Percentiles rank a stretch among this genome's conserved stretches.
phyloP scores from a whole-genome alignment of 1,140 invertebrate species.

The Thalassaphorura encarpata region DNA sequence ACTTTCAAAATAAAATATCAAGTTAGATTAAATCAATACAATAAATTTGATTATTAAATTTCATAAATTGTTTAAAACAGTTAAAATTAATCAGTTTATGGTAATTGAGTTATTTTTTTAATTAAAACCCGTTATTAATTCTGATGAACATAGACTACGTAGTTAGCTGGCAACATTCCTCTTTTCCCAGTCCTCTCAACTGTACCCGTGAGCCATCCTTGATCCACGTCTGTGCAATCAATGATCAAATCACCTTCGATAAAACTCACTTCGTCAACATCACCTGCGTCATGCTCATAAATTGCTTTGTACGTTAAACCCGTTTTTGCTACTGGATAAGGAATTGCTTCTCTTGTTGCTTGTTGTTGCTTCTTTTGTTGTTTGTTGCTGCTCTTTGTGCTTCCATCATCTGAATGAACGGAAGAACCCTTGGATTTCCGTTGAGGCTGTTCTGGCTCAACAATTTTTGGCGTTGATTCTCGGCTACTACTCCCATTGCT shows the following conservation, averaged over 20 bases:
- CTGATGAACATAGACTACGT: too few relatives aligned
- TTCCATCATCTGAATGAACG: neutral
- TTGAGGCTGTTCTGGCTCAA: constrained; percentile 87
- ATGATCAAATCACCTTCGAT: constrained; percentile 89
- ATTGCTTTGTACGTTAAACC: constrained; percentile 63
- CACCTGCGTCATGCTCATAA: constrained; percentile 96
- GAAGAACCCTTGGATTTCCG: constrained; percentile 38
- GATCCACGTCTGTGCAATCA: constrained; percentile 87
- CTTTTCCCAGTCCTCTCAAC: constrained; percentile 85
- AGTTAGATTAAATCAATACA: too few relatives aligned
- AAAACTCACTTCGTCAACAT: constrained; percentile 92
- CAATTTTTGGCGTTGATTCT: constrained; percentile 77
- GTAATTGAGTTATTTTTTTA: too few relatives aligned
- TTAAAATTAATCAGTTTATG: too few relatives aligned
- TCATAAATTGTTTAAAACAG: too few relatives aligned
- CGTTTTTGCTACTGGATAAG: neutral
- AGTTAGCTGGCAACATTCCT: constrained; percentile 98
- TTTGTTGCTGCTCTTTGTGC: constrained; percentile 26
- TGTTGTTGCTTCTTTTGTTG: constrained; percentile 24
- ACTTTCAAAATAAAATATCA: too few relatives aligned
- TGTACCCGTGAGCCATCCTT: constrained; percentile 95
- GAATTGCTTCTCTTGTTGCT: too few relatives aligned
- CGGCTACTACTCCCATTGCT: constrained; percentile 91
- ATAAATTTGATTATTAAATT: too few relatives aligned
- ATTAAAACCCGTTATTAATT: too few relatives aligned